Base-by-base conservation (phyloP, 1,140 invertebrate genomes). In the Augochlora pura region DNA sequence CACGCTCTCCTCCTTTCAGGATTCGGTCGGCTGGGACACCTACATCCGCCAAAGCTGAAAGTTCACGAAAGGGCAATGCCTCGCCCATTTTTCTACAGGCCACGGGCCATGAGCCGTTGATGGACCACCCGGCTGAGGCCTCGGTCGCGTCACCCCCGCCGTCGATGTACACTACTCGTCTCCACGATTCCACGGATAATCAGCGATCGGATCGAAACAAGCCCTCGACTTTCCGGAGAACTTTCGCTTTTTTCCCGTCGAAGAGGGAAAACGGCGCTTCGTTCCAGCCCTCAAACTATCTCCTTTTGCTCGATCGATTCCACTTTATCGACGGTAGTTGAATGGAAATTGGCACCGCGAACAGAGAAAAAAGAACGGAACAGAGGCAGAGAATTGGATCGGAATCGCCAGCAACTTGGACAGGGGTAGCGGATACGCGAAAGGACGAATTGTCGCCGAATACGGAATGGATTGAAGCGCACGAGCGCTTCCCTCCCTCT, bases 11-110 rank as follows among this genome's bases (percentile, higher is more conserved):
- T 88, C 70, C 81, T 84, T 87, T 84, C 80, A 87, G 88, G 86
- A 89, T 90, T 90, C 87, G 86, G 83, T 80, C 77, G 74, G 84
- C 84, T 84, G 81, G 83, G 82, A 89, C 87, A 86, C 75, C 81
- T 83, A 86, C 87, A 90, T 90, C 85, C 90, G 83, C 84, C 84
- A 89, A 90, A 90, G 85, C 88, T 86, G 59, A 86, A 89, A 91
- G 88, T 91, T 91, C 87, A 89, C 76, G 81, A 77, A 87, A 89
- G 89, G 87, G 84, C 89, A 90, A 88, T 86, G 89, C 90, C 89
- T 91, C 89, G 85, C 87, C 90, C 89, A 90, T 85, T 90, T 90
- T 90, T 87, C 86, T 83, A 57, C 8, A 8, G 54, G 21, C 54
- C 18, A 57, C 54, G 21, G 49, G 18, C 42, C 42, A 46, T 10